phyloP scores from a whole-genome alignment of 1,140 invertebrate genomes.

The Papilio helenus region DNA sequence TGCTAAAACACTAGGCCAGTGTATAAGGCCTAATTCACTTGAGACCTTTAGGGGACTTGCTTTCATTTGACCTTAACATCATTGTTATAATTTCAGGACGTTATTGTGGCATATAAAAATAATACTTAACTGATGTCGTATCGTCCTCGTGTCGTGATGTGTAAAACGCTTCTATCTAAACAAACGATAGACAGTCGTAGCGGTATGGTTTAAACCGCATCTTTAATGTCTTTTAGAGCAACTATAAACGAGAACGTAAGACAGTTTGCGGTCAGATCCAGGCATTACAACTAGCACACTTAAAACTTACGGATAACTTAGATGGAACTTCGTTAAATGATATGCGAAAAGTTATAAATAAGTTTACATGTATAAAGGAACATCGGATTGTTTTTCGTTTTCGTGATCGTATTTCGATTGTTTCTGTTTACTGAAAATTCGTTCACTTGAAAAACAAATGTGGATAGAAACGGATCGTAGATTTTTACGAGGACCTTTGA shows the following conservation, averaged over 20 bases:
- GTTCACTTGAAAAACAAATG: not conserved
- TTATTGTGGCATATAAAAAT: not conserved
- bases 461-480: not conserved
- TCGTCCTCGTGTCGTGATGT: not conserved
- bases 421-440: not conserved
- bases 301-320: not conserved
- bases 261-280: constrained; percentile 13
- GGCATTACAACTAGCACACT: not conserved
- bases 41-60: no score
- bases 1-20: no score
- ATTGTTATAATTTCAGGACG: not conserved
- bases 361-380: not conserved
- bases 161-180: not conserved
- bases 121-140: not conserved
- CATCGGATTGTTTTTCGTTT: not conserved
- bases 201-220: not conserved
- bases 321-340: constrained; percentile 9
- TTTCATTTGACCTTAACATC: not conserved
- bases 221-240: constrained; percentile 20
- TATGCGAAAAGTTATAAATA: not conserved
- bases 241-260: not conserved
- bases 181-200: constrained; percentile 5
- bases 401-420: not conserved
- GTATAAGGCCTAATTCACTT: no score
- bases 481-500: not conserved